These are phyloP conservation scores for Papilio gigon DNA, from an alignment of 2,888 invertebrate species.

Conservation along the genomic window DNA sequence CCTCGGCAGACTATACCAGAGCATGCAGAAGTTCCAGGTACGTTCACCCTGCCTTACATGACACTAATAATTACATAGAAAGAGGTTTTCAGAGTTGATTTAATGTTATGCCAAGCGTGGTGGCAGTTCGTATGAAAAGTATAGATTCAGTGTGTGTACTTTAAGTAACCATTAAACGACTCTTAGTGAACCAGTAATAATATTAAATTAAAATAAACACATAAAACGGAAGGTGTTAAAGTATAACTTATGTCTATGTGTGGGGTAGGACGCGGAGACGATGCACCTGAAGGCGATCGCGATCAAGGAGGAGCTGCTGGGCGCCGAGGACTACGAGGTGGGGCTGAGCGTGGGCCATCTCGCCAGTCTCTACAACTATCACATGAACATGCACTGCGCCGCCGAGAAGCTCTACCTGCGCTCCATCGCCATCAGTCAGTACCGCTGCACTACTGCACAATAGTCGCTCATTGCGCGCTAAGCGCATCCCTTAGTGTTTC, in stretches of 20 bases:
- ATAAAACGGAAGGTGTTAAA: not conserved
- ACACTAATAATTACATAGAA: not conserved
- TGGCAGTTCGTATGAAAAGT: too few species aligned
- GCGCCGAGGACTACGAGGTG: constrained; percentile 93
- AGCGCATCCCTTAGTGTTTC: too few species aligned
- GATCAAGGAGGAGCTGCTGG: constrained; percentile 93
- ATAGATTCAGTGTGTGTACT: too few species aligned
- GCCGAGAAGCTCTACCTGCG: constrained; percentile 94
- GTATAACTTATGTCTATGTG: constrained; percentile 26
- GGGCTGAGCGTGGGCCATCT: constrained; percentile 96
- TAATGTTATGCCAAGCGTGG: too few species aligned
- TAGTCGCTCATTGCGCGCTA: too few species aligned
- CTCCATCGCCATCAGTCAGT: constrained; percentile 93
- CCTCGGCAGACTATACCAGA: constrained; percentile 95
- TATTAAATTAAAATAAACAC: constrained; percentile 1
- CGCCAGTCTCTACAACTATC: constrained; percentile 97
- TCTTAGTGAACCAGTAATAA: too few species aligned
- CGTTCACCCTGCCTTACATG: not conserved
- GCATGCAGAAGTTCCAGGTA: constrained; percentile 93
- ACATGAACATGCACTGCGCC: constrained; percentile 92
- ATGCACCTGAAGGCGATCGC: constrained; percentile 97
- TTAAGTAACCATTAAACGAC: too few species aligned
- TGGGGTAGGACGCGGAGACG: constrained; percentile 88
- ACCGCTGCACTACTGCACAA: too few species aligned
- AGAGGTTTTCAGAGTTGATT: too few species aligned